Conservation (phyloP, 2,888 invertebrate species). For the Drosophila basisetae region DNA sequence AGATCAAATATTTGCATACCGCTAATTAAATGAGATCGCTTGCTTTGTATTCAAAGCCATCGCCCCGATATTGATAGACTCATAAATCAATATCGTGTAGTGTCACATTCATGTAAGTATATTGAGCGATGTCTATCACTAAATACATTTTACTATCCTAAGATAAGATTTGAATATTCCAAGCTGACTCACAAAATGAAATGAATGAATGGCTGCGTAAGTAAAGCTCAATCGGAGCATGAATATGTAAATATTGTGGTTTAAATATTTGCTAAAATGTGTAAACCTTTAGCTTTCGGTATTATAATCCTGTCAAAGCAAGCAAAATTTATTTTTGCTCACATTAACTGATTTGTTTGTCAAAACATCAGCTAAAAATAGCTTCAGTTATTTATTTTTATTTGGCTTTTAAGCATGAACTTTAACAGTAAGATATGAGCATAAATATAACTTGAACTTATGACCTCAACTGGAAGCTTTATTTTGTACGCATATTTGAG, state of each 20-base stretch:
- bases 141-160: not conserved
- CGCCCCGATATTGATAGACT: not conserved
- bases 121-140: not conserved
- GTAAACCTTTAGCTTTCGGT: no score
- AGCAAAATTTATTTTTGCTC: not conserved
- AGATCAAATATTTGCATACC: constrained; percentile 62
- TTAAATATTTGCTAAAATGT: not conserved
- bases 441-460: constrained; percentile 19
- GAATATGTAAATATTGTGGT: constrained; percentile 5
- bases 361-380: not conserved
- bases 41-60: constrained; percentile 30
- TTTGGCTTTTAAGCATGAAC: not conserved
- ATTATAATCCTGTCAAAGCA: not conserved
- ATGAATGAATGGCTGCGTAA: not conserved
- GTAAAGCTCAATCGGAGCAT: not conserved
- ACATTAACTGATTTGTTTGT: not conserved
- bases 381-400: not conserved
- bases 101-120: constrained; percentile 1
- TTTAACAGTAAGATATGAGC: not conserved
- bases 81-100: not conserved
- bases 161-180: not conserved
- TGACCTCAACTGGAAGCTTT: constrained; percentile 19
- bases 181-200: not conserved
- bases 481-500: constrained; percentile 11
- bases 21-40: constrained; percentile 40